Conservation (phyloP, 2,797 vertebrate species). For the Synaphobranchus kaupii region DNA sequence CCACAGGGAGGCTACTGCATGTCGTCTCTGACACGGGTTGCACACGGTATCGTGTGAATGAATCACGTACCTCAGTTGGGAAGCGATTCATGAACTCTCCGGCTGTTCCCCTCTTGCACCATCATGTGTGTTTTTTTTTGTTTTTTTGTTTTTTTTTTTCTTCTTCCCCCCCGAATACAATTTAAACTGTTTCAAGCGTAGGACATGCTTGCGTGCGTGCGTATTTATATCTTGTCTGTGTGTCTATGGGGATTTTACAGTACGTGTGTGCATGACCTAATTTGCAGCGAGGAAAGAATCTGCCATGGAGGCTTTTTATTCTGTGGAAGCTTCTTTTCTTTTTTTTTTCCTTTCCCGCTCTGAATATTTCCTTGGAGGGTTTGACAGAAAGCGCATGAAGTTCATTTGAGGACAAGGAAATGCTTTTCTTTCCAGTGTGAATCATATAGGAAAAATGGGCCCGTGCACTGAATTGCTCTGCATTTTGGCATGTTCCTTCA, state of each 20-base stretch:
- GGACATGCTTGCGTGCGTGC: neutral
- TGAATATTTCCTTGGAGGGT: slow-evolving; percentile 79
- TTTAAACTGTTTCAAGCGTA: slow-evolving; percentile 13
- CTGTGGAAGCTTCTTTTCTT: slow-evolving; percentile 48
- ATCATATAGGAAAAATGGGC: slow-evolving; percentile 74
- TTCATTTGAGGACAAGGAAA: slow-evolving; percentile 88
- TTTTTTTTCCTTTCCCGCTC: slow-evolving; percentile 22
- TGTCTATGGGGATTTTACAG: slow-evolving; percentile 67
- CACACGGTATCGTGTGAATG: neutral
- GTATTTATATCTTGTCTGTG: slow-evolving; percentile 61
- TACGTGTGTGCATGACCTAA: slow-evolving; percentile 76
- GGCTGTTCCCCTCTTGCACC: neutral
- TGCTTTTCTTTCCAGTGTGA: slow-evolving; percentile 81
- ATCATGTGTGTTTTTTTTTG: neutral
- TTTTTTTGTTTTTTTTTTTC: neutral
- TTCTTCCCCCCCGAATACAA: neutral
- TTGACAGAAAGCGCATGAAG: slow-evolving; percentile 83
- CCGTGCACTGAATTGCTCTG: slow-evolving; percentile 76
- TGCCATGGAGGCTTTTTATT: slow-evolving; percentile 76
- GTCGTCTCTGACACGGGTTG: neutral
- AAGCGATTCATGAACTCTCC: neutral
- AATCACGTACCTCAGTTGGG: neutral
- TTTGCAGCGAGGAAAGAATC: slow-evolving; percentile 75
- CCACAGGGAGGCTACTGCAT: neutral
- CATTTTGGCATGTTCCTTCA: slow-evolving; percentile 76